Conservation (phyloP, 2,888 invertebrate species). For the Coelogynopora nodosa region DNA sequence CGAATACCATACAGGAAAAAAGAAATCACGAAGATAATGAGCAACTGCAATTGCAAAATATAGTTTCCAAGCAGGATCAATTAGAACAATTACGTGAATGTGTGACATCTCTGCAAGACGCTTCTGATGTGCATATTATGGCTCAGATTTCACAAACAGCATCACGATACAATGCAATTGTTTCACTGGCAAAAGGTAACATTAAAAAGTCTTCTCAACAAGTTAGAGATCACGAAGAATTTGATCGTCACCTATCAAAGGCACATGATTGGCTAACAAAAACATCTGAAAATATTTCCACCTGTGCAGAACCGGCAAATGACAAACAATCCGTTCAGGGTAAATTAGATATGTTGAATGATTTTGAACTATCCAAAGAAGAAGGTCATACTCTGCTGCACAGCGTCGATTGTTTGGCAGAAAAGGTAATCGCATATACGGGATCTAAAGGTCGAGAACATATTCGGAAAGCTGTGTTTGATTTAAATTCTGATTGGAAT, state of each 20-base stretch:
- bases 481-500: neutral
- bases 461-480: neutral
- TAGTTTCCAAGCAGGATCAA: neutral
- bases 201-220: neutral
- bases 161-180: neutral
- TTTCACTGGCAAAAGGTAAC: neutral
- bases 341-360: neutral
- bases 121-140: neutral
- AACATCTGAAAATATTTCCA: neutral
- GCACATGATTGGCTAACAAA: neutral
- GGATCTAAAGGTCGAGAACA: conserved; percentile 9
- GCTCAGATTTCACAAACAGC: neutral
- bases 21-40: neutral
- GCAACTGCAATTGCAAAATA: neutral
- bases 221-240: neutral
- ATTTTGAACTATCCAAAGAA: neutral
- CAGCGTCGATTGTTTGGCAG: neutral
- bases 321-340: neutral
- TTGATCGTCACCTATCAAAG: neutral
- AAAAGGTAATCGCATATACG: neutral
- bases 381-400: conserved; percentile 6
- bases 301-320: neutral
- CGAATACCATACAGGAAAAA: neutral
- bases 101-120: neutral
- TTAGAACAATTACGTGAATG: neutral